These are phyloP conservation scores for Papilio gigon DNA, from an alignment of 2,888 invertebrate species.

Conservation along the genomic window DNA sequence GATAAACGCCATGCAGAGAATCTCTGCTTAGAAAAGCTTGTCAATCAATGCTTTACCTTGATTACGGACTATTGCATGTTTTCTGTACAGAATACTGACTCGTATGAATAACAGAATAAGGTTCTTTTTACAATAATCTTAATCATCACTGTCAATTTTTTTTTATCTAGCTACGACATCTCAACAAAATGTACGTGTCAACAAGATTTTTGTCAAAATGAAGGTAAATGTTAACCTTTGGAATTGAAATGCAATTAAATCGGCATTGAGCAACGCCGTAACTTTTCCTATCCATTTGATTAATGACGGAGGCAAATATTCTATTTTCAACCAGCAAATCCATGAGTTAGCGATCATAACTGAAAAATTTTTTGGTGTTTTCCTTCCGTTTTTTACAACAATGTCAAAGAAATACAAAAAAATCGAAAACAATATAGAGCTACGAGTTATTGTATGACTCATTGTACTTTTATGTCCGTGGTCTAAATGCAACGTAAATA, in stretches of 20 bases:
- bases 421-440: neutral
- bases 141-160: neutral
- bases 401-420: neutral
- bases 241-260: neutral
- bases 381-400: too few species aligned
- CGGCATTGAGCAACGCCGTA: neutral
- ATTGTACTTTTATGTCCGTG: constrained; percentile 23
- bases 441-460: neutral
- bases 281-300: neutral
- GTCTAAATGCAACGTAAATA: constrained; percentile 33
- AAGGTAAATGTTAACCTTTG: neutral
- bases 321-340: neutral
- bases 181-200: neutral
- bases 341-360: neutral
- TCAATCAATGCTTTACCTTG: neutral
- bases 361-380: neutral
- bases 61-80: neutral
- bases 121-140: neutral
- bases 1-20: neutral
- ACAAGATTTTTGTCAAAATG: neutral
- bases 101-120: too few species aligned
- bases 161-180: neutral
- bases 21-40: neutral
- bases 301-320: neutral
- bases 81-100: neutral